Evolutionary conservation across 2,888 invertebrate species (phyloP), one percentile per base, ranked within the genome.

Genomic region (Watsonalla binaria): DNA sequence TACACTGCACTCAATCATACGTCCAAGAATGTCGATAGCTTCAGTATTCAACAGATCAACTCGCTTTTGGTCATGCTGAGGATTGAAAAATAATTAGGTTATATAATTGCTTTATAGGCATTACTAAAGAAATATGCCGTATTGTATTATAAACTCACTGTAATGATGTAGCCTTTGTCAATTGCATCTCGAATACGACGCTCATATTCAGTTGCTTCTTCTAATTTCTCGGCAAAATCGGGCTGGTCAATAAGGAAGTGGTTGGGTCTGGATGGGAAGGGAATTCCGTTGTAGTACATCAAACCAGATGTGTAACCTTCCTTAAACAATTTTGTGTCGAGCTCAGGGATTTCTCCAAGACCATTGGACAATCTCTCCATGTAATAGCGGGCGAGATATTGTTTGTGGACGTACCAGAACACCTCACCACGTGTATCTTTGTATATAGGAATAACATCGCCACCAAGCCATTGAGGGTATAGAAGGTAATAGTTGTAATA

Each of bases 331-430:
- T 91, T 84, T 70, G 90, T 90, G 35, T 92, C 87, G 56, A 94
- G 87, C 8, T 91, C 86, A 35, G 92, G 87, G 59, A 95, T 93
- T 59, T 94, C 93, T n/a, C 93, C 93, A 51, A 94, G 87, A 57
- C 93, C 93, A 72, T 94, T 93, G 8, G 94, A 93, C 54, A 95
- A 83, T 77, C 96, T 93, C 77, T 96, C 95, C 84, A 95, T 89
- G 74, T 95, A 94, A 82, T 95, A 96, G 62, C 94, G 93, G 58
- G 94, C 92, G 61, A 95, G 66, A 11, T 95, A 67, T 79, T 95
- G 94, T 70, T 94, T 94, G 70, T 94, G 93, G 57, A 92, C 76
- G 77, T 91, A 93, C 78, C 94, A 92, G 82, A 92, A 94, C 55
- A 86, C 81, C 80, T 94, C 94, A 52, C 94, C 94, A 66, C 94